Evolutionary conservation across 2,797 vertebrate genomes (phyloP).

Genomic region (Phrynocephalus forsythii): DNA sequence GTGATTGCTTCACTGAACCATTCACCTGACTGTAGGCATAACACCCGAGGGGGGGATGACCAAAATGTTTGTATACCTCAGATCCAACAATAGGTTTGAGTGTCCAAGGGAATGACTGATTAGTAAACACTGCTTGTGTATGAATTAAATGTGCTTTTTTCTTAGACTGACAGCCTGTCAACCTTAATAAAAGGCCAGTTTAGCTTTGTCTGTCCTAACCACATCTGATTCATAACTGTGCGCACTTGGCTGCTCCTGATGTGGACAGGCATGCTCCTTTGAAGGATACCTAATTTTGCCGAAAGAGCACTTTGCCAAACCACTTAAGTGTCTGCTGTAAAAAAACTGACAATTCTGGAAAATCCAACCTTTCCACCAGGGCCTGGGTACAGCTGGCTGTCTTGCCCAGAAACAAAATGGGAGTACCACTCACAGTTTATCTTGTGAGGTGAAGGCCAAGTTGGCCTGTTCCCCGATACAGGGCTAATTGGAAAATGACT

Average conservation of each 20-base stretch:
- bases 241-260: conserved; percentile 46
- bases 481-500: no score
- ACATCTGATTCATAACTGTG: conserved; percentile 34
- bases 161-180: conserved; percentile 35
- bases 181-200: conserved; percentile 47
- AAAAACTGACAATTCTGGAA: no score
- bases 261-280: conserved; percentile 40
- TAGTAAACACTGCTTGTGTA: conserved; percentile 20
- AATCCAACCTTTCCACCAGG: no score
- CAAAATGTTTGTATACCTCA: conserved; percentile 3
- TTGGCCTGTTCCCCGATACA: no score
- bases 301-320: conserved; percentile 50
- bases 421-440: no score
- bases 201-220: conserved; percentile 59
- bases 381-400: no score
- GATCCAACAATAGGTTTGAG: conserved; percentile 27
- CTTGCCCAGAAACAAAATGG: no score
- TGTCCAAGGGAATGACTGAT: conserved; percentile 8
- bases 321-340: conserved; percentile 23
- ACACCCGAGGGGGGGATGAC: no score
- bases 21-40: not conserved
- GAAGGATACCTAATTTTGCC: conserved; percentile 47
- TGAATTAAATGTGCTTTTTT: conserved; percentile 46
- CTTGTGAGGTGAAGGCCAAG: no score
- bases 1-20: not conserved